A percentile compares a stretch with the other conserved stretches of the same genome.
These are phyloP conservation scores for Protaetia brevitarsis DNA, from an alignment of 1,140 invertebrate genomes.

Conservation along the genomic window DNA sequence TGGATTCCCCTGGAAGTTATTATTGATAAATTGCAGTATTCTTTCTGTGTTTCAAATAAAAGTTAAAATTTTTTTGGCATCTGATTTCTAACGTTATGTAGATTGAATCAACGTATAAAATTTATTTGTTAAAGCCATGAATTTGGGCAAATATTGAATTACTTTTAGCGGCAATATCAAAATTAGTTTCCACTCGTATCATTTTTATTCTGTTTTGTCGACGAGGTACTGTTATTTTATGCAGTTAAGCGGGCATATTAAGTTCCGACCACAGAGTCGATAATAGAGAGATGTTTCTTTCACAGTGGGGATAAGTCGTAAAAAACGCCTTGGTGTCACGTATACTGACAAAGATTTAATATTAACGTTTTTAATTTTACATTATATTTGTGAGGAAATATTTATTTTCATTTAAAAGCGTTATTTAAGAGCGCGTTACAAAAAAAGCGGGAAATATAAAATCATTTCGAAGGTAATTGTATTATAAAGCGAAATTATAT, in stretches of 20 bases:
- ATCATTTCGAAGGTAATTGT: too few species aligned
- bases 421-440: too few species aligned
- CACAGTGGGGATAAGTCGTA: too few species aligned
- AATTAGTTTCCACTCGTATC: not conserved
- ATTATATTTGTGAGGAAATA: too few species aligned
- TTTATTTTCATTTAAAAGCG: too few species aligned
- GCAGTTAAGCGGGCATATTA: not conserved
- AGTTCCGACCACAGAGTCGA: too few species aligned
- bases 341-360: too few species aligned
- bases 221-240: conserved; percentile 2
- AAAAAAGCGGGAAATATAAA: too few species aligned
- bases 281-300: too few species aligned
- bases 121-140: not conserved
- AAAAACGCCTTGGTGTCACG: too few species aligned
- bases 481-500: too few species aligned
- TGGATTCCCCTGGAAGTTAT: not conserved
- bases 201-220: conserved; percentile 9
- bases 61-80: not conserved
- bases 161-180: not conserved
- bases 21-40: not conserved
- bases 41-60: not conserved
- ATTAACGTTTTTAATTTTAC: too few species aligned
- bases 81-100: not conserved
- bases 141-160: not conserved
- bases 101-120: not conserved